phyloP scores from a whole-genome alignment of 2,888 invertebrate genomes.

The Syritta pipiens region DNA sequence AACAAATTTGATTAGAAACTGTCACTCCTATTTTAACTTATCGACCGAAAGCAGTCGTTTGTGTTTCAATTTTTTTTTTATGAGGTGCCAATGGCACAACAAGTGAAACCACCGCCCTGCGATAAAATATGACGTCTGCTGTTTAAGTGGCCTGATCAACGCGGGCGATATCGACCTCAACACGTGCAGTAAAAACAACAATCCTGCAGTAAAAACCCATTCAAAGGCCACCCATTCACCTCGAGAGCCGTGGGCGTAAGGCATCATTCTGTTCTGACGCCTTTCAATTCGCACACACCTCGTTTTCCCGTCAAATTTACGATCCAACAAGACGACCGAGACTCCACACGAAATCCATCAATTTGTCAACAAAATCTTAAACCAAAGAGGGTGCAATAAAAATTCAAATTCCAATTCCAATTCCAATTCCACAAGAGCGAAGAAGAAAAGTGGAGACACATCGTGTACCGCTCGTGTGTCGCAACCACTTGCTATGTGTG shows the following conservation, averaged over 20 bases:
- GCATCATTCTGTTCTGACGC: slow-evolving; percentile 26
- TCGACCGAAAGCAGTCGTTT: too few relatives aligned
- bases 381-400: slow-evolving; percentile 12
- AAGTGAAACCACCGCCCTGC: too few relatives aligned
- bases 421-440: neutral
- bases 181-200: too few relatives aligned
- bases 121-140: too few relatives aligned
- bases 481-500: slow-evolving; percentile 14
- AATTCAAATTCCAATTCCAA: neutral
- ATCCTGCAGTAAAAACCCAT: too few relatives aligned
- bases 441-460: slow-evolving; percentile 20
- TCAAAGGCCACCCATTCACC: too few relatives aligned
- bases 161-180: too few relatives aligned
- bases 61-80: too few relatives aligned
- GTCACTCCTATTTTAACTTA: too few relatives aligned
- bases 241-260: neutral
- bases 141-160: too few relatives aligned
- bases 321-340: slow-evolving; percentile 1
- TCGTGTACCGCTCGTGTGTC: slow-evolving; percentile 8
- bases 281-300: slow-evolving; percentile 31
- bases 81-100: too few relatives aligned
- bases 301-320: slow-evolving; percentile 22
- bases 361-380: slow-evolving; percentile 20
- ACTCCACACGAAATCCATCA: slow-evolving; percentile 29
- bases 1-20: too few relatives aligned